These are phyloP conservation scores for Trachythela sp. DNA, from an alignment of 64 coral and sea anemone species.

Conservation along the genomic window DNA sequence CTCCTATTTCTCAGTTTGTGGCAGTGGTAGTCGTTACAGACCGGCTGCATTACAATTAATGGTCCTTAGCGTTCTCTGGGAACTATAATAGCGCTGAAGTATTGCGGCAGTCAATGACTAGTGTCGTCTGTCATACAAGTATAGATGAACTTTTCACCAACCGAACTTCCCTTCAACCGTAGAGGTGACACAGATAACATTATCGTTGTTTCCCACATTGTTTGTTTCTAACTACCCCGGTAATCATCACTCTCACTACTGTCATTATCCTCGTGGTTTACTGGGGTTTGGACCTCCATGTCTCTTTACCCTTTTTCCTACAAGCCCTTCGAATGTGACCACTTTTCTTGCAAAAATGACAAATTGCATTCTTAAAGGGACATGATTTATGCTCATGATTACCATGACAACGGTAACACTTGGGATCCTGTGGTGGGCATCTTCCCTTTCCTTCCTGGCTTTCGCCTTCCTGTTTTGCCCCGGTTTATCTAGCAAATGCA, in stretches of 20 bases:
- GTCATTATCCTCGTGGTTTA: not conserved
- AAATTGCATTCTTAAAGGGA: conserved; percentile 1
- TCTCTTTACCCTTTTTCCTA: not conserved
- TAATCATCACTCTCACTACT: conserved; percentile 9
- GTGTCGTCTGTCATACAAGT: too few relatives aligned
- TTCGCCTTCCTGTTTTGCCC: conserved; percentile 28
- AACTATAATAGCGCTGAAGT: too few relatives aligned
- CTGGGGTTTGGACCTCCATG: not conserved
- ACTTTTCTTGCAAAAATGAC: conserved; percentile 32
- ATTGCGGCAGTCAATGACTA: too few relatives aligned
- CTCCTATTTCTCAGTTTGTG: conserved; percentile 36
- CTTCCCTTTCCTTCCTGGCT: not conserved
- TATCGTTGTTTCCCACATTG: too few relatives aligned
- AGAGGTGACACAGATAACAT: too few relatives aligned
- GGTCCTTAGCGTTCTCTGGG: too few relatives aligned
- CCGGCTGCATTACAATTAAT: too few relatives aligned
- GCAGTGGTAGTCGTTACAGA: conserved; percentile 47
- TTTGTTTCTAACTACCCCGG: too few relatives aligned
- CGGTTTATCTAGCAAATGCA: conserved; percentile 7
- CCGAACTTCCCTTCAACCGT: too few relatives aligned
- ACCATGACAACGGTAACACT: conserved; percentile 37
- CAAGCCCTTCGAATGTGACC: conserved; percentile 4
- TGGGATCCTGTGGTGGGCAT: not conserved
- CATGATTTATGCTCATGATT: conserved; percentile 30
- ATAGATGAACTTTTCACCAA: too few relatives aligned